Evolutionary conservation across 2,797 vertebrate species (phyloP).

Genomic region (Amniataba percoides): DNA sequence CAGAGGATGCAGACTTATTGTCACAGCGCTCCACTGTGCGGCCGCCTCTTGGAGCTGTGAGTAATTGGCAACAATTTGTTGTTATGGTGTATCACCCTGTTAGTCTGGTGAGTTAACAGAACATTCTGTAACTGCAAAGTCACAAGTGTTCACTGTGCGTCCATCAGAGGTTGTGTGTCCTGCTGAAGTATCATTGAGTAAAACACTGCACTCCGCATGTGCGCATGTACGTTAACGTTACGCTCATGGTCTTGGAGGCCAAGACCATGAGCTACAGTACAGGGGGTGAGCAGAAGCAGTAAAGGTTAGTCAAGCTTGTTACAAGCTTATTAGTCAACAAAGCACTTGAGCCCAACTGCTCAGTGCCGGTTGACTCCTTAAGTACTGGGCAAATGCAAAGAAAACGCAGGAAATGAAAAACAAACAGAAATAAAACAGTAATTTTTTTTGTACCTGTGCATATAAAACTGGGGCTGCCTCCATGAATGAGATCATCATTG

Average conservation of each 20-base stretch:
- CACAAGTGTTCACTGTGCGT: conserved; percentile 31
- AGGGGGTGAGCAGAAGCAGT: not conserved
- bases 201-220: not conserved
- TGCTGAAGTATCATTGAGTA: not conserved
- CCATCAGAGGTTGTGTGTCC: conserved; percentile 11
- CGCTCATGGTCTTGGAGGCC: no score
- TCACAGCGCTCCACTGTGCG: conserved; percentile 15
- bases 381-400: not conserved
- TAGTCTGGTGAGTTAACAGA: conserved; percentile 42
- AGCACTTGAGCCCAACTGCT: not conserved
- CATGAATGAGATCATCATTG: conserved; percentile 98
- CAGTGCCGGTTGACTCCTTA: not conserved
- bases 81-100: conserved; percentile 25
- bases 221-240: no score
- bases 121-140: conserved; percentile 57
- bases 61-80: conserved; percentile 9
- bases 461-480: conserved; percentile 99
- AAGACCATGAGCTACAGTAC: not conserved
- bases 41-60: conserved; percentile 28
- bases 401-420: conserved; percentile 4
- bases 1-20: not conserved
- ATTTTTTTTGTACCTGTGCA: conserved; percentile 91
- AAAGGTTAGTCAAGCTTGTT: conserved; percentile 2
- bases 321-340: conserved; percentile 5
- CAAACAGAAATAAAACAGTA: not conserved